Conservation (phyloP, 2,888 invertebrate genomes). For the Tricholauxania praeusta region DNA sequence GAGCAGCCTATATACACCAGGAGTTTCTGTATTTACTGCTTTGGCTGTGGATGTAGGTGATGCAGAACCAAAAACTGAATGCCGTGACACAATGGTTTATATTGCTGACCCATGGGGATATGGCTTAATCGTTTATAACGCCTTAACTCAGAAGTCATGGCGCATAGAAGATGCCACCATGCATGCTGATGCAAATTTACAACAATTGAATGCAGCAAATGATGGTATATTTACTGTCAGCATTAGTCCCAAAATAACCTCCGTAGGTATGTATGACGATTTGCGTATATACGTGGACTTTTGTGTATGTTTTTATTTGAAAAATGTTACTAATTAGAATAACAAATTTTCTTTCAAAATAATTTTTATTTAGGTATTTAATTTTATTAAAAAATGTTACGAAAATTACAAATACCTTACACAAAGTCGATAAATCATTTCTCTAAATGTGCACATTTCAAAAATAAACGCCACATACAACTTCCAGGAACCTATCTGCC, state of each 20-base stretch:
- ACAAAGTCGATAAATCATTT: no score
- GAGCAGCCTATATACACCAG: slow-evolving; percentile 54
- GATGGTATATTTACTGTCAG: slow-evolving; percentile 64
- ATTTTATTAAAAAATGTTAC: no score
- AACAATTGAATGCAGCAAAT: slow-evolving; percentile 54
- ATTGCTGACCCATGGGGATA: slow-evolving; percentile 74
- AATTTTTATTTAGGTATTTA: no score
- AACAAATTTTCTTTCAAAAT: no score
- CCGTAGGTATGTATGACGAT: slow-evolving; percentile 41
- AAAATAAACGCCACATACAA: no score
- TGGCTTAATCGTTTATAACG: slow-evolving; percentile 74
- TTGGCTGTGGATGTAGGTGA: slow-evolving; percentile 71
- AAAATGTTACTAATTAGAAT: no score
- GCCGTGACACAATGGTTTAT: slow-evolving; percentile 73
- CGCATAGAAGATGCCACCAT: slow-evolving; percentile 72
- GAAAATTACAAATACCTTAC: no score
- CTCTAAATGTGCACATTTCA: no score
- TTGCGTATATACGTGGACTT: no score
- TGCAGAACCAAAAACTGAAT: slow-evolving; percentile 58
- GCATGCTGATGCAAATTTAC: slow-evolving; percentile 67
- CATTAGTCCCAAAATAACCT: slow-evolving; percentile 54
- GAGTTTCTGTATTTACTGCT: slow-evolving; percentile 64
- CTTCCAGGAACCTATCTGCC: no score
- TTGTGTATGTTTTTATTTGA: background rate
- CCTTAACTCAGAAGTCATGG: slow-evolving; percentile 70